Base-by-base conservation (phyloP, 2,797 vertebrate genomes). In the Neosalanx taihuensis region DNA sequence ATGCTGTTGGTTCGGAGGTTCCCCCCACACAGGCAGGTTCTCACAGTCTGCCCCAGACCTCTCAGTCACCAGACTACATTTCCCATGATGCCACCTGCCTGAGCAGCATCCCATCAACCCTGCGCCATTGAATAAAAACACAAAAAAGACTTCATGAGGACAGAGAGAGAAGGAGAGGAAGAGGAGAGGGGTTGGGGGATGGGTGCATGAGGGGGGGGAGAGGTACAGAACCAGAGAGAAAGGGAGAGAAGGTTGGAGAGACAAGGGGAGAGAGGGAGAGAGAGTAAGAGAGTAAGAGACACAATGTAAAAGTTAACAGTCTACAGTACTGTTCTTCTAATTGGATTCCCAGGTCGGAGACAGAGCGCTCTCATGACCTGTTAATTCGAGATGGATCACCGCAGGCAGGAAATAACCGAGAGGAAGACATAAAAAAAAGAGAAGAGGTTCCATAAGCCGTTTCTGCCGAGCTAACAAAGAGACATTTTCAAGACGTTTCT, bases 371-470 rank as follows among this genome's bases (percentile, higher is more conserved):
- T 92, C 86, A 91, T 90, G 90, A 90, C 88, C 81, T 82, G 84
- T 85, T 91, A 91, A 92, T 91, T 91, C 83, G 82, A 90, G 88
- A 91, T 85, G 86, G 90, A 91, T 92, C 85, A 87, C 87, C 80
- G 76, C 81, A 81, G 88, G 88, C 88, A 80, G 77, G 84, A 85
- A 86, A 84, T 81, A 82, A 84, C 73, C 6, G 71, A 76, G 78
- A 83, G 74, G 72, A 72, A 86, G 85, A 81, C 78, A 37, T n/a
- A 23, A n/a, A 37, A 10, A 81, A 41, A 86, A 61, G 76, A 77
- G 82, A 85, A 87, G 79, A 90, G 90, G 1, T 1, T 1, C 1
- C 90, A 92, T 91, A 92, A 84, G 78, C 76, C 74, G 73, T 82
- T 82, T 89, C 88, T 78, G 72, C 71, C 6, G 57, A 74, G 82